These are phyloP conservation scores for Pelmatolapia mariae DNA, from an alignment of 2,113 vertebrate species.

Conservation along the genomic window DNA sequence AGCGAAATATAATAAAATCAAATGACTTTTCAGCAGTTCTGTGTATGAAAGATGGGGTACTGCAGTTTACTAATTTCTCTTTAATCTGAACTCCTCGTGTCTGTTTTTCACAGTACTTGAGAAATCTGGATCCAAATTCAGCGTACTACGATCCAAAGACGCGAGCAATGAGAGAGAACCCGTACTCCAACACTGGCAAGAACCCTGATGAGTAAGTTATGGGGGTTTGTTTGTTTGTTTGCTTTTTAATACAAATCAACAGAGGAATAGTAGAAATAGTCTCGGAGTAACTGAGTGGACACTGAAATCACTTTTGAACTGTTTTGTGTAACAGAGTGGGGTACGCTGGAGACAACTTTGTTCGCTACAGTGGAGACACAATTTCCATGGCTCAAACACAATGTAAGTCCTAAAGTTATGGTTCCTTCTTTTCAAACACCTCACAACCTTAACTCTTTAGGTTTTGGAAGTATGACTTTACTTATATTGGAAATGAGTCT, in stretches of 20 bases:
- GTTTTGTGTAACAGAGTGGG: constrained; percentile 79
- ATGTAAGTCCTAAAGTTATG: constrained; percentile 71
- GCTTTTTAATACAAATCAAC: not conserved
- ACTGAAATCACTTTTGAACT: not conserved
- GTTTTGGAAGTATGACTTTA: not conserved
- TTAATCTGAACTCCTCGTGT: not conserved
- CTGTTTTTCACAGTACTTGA: constrained; percentile 79
- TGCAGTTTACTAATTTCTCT: not conserved
- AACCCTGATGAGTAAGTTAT: constrained; percentile 91
- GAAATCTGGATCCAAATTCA: constrained; percentile 97
- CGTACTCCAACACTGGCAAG: constrained; percentile 91
- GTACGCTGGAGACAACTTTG: constrained; percentile 97
- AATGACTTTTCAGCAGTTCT: not conserved
- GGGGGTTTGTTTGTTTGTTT: not conserved
- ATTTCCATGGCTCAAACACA: constrained; percentile 97
- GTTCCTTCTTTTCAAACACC: not conserved
- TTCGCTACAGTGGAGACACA: constrained; percentile 88
- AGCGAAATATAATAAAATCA: not conserved
- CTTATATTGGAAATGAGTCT: not conserved
- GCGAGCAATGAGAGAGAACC: constrained; percentile 97
- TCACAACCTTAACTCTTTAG: not conserved
- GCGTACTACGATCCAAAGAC: constrained; percentile 99
- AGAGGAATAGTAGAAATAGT: not conserved
- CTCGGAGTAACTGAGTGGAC: not conserved
- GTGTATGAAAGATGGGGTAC: not conserved